Evolutionary conservation across 2,797 vertebrate species (phyloP).

Genomic region (Hirundo rustica): DNA sequence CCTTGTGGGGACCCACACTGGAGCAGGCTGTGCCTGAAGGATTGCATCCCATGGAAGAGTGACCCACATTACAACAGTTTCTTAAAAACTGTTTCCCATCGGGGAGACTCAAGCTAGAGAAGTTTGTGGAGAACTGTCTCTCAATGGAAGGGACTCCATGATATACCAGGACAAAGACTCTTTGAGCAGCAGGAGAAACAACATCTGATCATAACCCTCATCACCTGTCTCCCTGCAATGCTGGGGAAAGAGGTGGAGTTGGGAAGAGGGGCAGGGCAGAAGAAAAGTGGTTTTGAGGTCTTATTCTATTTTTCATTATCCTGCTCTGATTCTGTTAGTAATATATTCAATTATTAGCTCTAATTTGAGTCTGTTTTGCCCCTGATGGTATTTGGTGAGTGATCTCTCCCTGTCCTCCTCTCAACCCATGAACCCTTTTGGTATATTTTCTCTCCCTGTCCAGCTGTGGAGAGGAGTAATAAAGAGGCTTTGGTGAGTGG

Average conservation of each 20-base stretch:
- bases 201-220: neutral
- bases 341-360: neutral
- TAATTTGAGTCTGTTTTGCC: neutral
- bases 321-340: neutral
- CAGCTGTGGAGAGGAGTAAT: neutral
- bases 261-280: rapidly evolving
- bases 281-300: neutral
- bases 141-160: neutral
- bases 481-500: neutral
- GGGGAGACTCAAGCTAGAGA: neutral
- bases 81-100: neutral
- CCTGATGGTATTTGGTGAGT: neutral
- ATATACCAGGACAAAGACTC: neutral
- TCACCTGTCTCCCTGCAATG: neutral
- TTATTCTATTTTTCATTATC: neutral
- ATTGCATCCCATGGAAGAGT: neutral
- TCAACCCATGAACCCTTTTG: neutral
- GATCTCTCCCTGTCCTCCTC: neutral
- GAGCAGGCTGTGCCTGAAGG: neutral
- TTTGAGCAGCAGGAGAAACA: neutral
- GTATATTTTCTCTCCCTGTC: neutral
- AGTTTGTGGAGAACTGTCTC: neutral
- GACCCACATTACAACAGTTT: too few relatives aligned
- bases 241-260: neutral
- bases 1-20: too few relatives aligned